These are phyloP conservation scores for Chaetorhynchus papuensis DNA, from an alignment of 2,113 vertebrate genomes.

Conservation along the genomic window DNA sequence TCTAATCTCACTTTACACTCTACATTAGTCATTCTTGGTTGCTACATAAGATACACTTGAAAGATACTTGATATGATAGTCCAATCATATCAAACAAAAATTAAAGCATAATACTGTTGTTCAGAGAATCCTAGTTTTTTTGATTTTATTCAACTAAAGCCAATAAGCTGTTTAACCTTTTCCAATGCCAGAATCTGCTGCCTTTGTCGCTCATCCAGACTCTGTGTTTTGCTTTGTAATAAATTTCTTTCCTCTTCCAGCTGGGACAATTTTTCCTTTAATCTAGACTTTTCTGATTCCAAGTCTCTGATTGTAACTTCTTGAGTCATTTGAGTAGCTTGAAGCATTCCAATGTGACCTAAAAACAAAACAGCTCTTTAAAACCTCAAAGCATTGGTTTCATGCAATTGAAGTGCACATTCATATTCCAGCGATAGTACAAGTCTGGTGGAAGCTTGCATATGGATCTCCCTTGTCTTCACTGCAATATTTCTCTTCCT, in stretches of 20 bases:
- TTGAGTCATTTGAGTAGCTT: conserved; percentile 96
- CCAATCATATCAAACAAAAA: background rate
- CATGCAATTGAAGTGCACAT: background rate
- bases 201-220: conserved; percentile 88
- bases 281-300: conserved; percentile 91
- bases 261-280: conserved; percentile 88
- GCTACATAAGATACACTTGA: background rate
- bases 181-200: conserved; percentile 89
- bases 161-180: conserved; percentile 75
- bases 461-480: background rate
- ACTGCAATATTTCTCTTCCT: background rate
- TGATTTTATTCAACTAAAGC: background rate
- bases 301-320: conserved; percentile 95
- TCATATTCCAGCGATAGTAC: background rate
- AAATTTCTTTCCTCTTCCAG: conserved; percentile 91
- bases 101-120: background rate
- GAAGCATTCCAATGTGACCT: conserved; percentile 98
- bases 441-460: background rate
- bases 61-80: background rate
- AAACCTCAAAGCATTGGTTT: background rate
- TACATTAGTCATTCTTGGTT: background rate
- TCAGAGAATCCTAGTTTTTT: background rate
- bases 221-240: conserved; percentile 86
- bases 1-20: background rate
- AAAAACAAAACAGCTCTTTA: conserved; percentile 30